Conservation (phyloP, 2,888 invertebrate genomes). For the Gonocerus acuteangulatus region DNA sequence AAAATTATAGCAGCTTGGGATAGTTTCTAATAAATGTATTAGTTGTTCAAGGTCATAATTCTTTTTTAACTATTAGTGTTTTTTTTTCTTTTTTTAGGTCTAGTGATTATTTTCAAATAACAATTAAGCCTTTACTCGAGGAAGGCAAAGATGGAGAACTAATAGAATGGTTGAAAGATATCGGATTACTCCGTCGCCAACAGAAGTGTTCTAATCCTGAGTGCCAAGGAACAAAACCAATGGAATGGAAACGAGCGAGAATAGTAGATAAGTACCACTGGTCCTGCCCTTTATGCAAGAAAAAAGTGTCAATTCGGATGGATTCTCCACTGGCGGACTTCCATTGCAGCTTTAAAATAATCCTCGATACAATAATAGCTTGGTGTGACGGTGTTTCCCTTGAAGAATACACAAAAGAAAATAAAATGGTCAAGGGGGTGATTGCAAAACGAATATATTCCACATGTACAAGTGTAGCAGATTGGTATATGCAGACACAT, state of each 20-base stretch:
- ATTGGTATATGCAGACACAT: slow-evolving; percentile 46
- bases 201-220: slow-evolving; percentile 43
- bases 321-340: slow-evolving; percentile 55
- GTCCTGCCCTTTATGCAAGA: slow-evolving; percentile 46
- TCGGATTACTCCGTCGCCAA: slow-evolving; percentile 45
- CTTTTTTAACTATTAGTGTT: not conserved
- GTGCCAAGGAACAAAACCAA: slow-evolving; percentile 41
- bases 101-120: slow-evolving; percentile 41
- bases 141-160: slow-evolving; percentile 50
- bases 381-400: slow-evolving; percentile 51
- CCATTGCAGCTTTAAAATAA: slow-evolving; percentile 55
- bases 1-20: no score
- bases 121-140: slow-evolving; percentile 47
- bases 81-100: slow-evolving; percentile 25
- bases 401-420: slow-evolving; percentile 35
- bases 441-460: slow-evolving; percentile 53
- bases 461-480: slow-evolving; percentile 49
- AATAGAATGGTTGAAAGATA: slow-evolving; percentile 49
- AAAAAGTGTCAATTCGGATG: slow-evolving; percentile 47
- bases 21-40: no score
- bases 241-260: slow-evolving; percentile 48
- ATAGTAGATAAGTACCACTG: slow-evolving; percentile 50
- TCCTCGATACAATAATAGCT: slow-evolving; percentile 54
- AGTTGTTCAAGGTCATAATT: slow-evolving; percentile 31
- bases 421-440: slow-evolving; percentile 39